These are phyloP conservation scores for Epizoanthus illoricatus DNA, from an alignment of 92 coral and sea anemone genomes.

Conservation along the genomic window DNA sequence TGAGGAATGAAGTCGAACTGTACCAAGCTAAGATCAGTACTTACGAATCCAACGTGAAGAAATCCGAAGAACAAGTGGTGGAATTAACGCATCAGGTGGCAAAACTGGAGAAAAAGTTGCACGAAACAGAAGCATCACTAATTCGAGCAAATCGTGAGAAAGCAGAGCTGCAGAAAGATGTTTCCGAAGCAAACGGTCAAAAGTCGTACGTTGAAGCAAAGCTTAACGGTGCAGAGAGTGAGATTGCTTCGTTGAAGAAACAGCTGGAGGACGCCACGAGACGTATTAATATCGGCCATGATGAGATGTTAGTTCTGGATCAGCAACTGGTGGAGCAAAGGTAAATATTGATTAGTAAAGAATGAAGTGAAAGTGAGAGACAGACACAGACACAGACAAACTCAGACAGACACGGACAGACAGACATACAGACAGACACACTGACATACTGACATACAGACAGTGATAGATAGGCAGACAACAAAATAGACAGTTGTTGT, in stretches of 20 bases:
- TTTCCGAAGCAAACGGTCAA: constrained; percentile 49
- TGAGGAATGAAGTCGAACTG: constrained; percentile 60
- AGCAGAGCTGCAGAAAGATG: constrained; percentile 70
- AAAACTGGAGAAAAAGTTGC: constrained; percentile 65
- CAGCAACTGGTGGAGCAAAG: constrained; percentile 73
- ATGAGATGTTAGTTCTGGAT: constrained; percentile 66
- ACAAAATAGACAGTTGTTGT: background rate
- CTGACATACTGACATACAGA: background rate
- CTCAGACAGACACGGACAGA: background rate
- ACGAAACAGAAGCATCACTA: constrained; percentile 62
- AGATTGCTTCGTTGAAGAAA: constrained; percentile 60
- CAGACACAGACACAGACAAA: background rate
- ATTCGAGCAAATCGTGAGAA: constrained; percentile 65
- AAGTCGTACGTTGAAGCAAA: constrained; percentile 62
- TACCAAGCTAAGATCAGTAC: constrained; percentile 53
- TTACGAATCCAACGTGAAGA: constrained; percentile 59
- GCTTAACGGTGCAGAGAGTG: constrained; percentile 52
- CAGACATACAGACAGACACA: background rate
- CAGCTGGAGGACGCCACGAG: constrained; percentile 64
- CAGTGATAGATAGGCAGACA: background rate
- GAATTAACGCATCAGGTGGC: constrained; percentile 61
- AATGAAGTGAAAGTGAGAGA: background rate
- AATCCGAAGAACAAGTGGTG: constrained; percentile 56
- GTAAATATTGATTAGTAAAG: background rate
- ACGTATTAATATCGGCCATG: constrained; percentile 65